Conservation (phyloP, 2,113 vertebrate species). For the Halcyon malimbica region DNA sequence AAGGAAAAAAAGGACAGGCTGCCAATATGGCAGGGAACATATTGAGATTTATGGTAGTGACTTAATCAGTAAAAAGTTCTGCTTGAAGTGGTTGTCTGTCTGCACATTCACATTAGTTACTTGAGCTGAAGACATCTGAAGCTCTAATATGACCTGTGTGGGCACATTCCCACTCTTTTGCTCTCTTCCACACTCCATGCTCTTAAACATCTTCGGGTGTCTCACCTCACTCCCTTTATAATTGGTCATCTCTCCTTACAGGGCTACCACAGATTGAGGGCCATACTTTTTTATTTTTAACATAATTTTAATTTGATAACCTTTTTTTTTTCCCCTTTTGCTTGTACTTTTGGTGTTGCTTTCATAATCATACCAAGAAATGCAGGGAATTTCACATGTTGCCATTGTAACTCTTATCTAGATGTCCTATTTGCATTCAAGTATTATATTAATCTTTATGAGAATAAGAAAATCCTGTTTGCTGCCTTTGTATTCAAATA, state of each 20-base stretch:
- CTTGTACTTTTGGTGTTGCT: neutral
- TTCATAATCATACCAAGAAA: neutral
- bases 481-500: conserved; percentile 50
- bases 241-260: neutral
- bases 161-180: neutral
- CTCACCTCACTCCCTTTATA: neutral
- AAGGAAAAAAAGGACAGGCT: conserved; percentile 45
- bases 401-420: conserved; percentile 5
- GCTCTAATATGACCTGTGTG: neutral
- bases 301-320: neutral
- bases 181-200: neutral
- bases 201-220: neutral
- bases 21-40: conserved; percentile 67
- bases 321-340: neutral
- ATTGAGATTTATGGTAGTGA: conserved; percentile 63
- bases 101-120: conserved; percentile 3
- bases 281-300: neutral
- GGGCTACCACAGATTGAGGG: neutral
- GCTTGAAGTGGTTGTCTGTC: conserved; percentile 5
- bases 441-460: conserved; percentile 35
- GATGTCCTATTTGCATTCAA: conserved; percentile 22
- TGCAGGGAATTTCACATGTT: neutral
- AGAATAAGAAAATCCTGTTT: conserved; percentile 18
- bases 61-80: conserved; percentile 57
- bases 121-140: conserved; percentile 2